phyloP scores from a whole-genome alignment of 2,113 vertebrate genomes.

The Peucedramus taeniatus region DNA sequence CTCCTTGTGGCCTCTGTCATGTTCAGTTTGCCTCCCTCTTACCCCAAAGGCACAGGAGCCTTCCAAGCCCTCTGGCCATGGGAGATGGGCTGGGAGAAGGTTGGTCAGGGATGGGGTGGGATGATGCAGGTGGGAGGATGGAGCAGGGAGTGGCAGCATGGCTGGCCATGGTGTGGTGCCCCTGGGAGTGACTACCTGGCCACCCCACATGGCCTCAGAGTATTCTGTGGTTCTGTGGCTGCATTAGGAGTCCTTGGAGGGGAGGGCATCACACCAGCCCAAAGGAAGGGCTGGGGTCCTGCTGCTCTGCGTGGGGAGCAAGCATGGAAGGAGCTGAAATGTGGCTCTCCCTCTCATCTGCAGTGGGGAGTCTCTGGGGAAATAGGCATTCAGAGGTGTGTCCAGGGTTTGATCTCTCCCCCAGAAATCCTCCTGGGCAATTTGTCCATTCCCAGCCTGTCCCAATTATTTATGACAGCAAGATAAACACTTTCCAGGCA shows the following conservation, averaged over 20 bases:
- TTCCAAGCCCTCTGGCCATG: neutral
- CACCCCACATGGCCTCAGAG: neutral
- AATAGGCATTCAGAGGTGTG: neutral
- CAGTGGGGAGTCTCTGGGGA: neutral
- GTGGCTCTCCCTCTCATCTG: neutral
- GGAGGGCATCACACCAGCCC: neutral
- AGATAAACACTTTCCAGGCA: neutral
- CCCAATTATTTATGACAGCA: neutral
- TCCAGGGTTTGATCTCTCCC: neutral
- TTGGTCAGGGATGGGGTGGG: neutral
- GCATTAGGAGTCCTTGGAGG: neutral
- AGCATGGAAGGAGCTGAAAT: neutral
- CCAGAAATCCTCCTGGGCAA: neutral
- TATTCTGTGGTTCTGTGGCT: neutral
- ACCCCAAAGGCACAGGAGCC: neutral
- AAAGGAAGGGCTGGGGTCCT: neutral
- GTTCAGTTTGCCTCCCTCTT: neutral
- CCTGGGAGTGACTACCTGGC: accelerated
- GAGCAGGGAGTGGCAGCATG: neutral
- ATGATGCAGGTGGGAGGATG: neutral
- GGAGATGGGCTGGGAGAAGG: neutral
- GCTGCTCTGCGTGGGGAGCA: accelerated
- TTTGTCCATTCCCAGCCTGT: neutral
- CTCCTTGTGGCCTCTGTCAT: accelerated
- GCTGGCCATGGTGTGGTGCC: neutral